Evolutionary conservation across 1,140 invertebrate genomes (phyloP), one percentile per base, ranked within the genome.

Genomic region (Apis dorsata): DNA sequence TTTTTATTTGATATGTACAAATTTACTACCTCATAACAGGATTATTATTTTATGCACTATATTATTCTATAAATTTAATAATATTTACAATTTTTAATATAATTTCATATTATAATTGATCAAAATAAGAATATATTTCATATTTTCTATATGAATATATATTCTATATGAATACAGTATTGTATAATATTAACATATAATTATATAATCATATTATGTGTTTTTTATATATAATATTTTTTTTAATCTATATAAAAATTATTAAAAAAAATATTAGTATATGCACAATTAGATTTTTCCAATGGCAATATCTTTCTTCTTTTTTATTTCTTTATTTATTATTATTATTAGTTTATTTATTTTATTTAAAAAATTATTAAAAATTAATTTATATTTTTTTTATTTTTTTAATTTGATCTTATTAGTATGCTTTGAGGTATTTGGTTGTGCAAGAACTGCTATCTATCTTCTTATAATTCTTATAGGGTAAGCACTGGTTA

Each of bases 401-500:
- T 57, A 19, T 51, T 44, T 76, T 49, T 49, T 72, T 83, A 75
- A 8, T 65, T 77, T 78, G 5, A 79, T 34, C 34, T 28, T 72
- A 69, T 79, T 70, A 83, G 51, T 83, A 81, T 85, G 70, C 83
- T 85, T 84, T 86, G 77, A 90, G 88, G 85, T 92, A 90, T 91
- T 93, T 92, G 90, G 91, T 93, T 93, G 90, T 90, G 87, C 87
- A 80, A 89, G 87, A 89, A 90, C 88, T 90, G 83, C 90, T 90
- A 84, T 85, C 86, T 91, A 87, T 90, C 92, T 90, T 89, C 91
- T 92, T 93, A 92, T 93, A 79, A 91, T 93, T 75, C 72, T 90
- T 92, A 92, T 93, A 91, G 93, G 93, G 92, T 93, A 93, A 93
- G 93, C 93, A 92, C 90, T 90, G 85, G 88, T 89, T 89, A 77